Percentiles rank a stretch among this genome's conserved stretches.
Evolutionary conservation across 2,797 vertebrate genomes (phyloP).

Genomic region (Spatula versicolor): DNA sequence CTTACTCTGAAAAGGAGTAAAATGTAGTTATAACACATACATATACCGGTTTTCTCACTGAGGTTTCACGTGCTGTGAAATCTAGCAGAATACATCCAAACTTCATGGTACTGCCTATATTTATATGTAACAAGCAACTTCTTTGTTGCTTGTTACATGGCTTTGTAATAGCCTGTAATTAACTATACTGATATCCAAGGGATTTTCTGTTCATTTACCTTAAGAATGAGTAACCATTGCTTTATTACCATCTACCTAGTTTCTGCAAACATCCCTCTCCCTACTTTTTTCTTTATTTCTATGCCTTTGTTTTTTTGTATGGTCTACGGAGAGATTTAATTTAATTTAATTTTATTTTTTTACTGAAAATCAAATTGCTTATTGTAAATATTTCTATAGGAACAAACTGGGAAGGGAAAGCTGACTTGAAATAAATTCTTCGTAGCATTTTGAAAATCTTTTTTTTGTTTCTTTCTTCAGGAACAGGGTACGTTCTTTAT

Average conservation of each 20-base stretch:
- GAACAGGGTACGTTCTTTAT: constrained; percentile 82
- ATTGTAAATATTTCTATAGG: not conserved
- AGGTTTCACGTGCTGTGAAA: not conserved
- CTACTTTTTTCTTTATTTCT: accelerated
- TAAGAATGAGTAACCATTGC: not conserved
- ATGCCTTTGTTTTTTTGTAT: not conserved
- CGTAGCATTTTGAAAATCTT: constrained; percentile 2
- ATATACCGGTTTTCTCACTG: not conserved
- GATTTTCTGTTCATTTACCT: not conserved
- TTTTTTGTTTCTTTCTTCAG: constrained; percentile 75
- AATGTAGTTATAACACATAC: not conserved
- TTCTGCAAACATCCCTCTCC: not conserved
- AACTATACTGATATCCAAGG: not conserved
- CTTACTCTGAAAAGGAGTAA: not conserved
- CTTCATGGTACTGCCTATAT: not conserved
- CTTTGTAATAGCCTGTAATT: not conserved
- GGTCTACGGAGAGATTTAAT: not conserved
- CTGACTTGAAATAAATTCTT: not conserved
- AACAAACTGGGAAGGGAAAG: not conserved
- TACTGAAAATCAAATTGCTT: not conserved
- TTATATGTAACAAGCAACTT: not conserved
- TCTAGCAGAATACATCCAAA: not conserved
- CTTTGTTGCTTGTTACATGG: not conserved
- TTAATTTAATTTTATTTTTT: not conserved
- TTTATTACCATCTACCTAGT: not conserved